Evolutionary conservation across 1,140 invertebrate genomes (phyloP), one percentile per base, ranked within the genome.

Genomic region (Luehdorfia chinensis): DNA sequence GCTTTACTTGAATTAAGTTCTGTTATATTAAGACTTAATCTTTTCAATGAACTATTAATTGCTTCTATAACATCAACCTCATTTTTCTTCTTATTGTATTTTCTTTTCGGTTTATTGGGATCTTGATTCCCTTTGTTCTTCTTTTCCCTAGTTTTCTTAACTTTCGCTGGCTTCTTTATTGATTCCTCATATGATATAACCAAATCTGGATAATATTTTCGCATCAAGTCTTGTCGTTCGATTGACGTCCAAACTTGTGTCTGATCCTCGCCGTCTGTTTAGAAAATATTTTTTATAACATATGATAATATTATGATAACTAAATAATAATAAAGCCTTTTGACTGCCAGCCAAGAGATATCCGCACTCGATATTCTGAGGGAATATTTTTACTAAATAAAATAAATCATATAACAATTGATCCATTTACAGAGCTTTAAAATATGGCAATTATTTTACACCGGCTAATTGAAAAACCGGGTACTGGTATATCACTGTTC

Each of bases 211-310:
- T 93, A 93, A 69, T 89, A 93, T 72, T 81, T 67, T 31, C 88
- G 75, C 53, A 95, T 87, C 14, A 91, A 61, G 37, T 89, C 75
- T 75, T 93, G 89, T 1, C 91, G 89, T 67, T 95, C 94, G n/a
- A 91, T 88, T 1, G 92, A 93, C 54, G 87, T 84, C 88, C 88
- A 90, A 0, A 89, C 64, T 49, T 84, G 69, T 36, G 84, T 75
- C 9, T 80, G 45, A 46, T 89, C 87, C 48, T 88, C 89, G 21
- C 72, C 71, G 54, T 76, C 81, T 87, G 52, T n/a, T n/a, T n/a
- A n/a, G n/a, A n/a, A n/a, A n/a, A n/a, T n/a, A n/a, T n/a, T n/a
- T n/a, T n/a, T n/a, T n/a, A n/a, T n/a, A n/a, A n/a, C n/a, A n/a
- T n/a, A n/a, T n/a, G n/a, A n/a, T n/a, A n/a, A n/a, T n/a, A n/a